Base-by-base conservation (phyloP, 1,140 invertebrate species). In the Atta cephalotes region DNA sequence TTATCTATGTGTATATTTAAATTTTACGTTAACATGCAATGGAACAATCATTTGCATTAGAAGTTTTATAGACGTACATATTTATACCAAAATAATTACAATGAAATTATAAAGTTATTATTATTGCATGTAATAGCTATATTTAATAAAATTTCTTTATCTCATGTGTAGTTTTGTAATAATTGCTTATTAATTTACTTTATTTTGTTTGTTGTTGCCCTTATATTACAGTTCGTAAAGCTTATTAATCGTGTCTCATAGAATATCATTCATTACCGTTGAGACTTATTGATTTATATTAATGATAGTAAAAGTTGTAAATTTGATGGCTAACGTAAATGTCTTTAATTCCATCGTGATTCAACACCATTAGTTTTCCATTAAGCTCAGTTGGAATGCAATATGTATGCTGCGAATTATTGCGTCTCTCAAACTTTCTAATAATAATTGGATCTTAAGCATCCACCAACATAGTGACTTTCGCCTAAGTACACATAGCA, bases 381-480 rank as follows among this genome's bases (percentile, higher is more conserved):
- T 18, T 5, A 28, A 72, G n/a, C 25, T 72, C 12, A 31, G 60
- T 80, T 79, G n/a, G 35, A 85, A 77, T 74, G 68, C 51, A 60
- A 35, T 51, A 56, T 80, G 45, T 51, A 56, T 80, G 28, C 16
- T 53, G 45, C 21, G 63, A 62, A 80, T 82, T 86, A 81, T 86
- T 45, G 25, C 53, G 35, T 45, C 39, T 39, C 28, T 45, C 28
- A 49, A 80, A 79, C 76, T 82, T 86, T 70, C 51, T 71, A 49
- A n/a, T n/a, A 49, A 81, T 86, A 81, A 82, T 86, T 82, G 53
- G 51, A 82, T 81, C 51, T 60, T 45, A 81, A 86, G 25, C 53
- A 70, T 63, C 53, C 53, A 58, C 18, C 39, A 7, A 45, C 10
- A 45, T 45, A 65, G 49, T 58, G 51, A 56, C 31, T 68, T 62